phyloP scores from a whole-genome alignment of 2,888 invertebrate genomes.

The Cheilosia urbana region DNA sequence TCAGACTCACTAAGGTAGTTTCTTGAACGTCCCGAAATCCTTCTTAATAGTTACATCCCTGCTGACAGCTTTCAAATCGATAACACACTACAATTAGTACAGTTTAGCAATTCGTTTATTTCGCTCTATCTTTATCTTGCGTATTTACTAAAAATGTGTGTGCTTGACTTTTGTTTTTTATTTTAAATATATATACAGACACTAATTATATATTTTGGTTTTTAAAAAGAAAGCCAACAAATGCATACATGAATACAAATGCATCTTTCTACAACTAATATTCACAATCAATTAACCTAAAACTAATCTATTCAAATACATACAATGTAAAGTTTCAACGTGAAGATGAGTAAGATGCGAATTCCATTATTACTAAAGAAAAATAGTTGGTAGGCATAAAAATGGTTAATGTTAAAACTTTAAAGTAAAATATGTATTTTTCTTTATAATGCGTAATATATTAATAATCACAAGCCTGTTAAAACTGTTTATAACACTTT shows the following conservation, averaged over 20 bases:
- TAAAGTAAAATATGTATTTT: conserved; percentile 21
- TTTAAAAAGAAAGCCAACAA: conserved; percentile 16
- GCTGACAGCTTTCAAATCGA: neutral
- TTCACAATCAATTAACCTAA: conserved; percentile 36
- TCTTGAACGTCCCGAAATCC: no score
- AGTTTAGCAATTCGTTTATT: conserved; percentile 33
- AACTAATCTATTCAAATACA: neutral
- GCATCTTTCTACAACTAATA: conserved; percentile 1
- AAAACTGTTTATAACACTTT: conserved; percentile 64
- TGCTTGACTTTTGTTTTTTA: conserved; percentile 9
- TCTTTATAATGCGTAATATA: conserved; percentile 34
- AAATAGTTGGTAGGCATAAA: conserved; percentile 17
- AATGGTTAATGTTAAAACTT: neutral
- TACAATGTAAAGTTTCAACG: neutral
- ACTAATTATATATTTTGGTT: conserved; percentile 6
- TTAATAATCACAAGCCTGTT: conserved; percentile 77
- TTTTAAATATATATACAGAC: conserved; percentile 28
- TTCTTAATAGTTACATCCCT: no score
- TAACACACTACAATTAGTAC: neutral
- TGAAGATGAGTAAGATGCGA: conserved; percentile 11
- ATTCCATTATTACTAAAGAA: conserved; percentile 22
- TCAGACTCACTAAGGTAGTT: no score
- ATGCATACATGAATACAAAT: conserved; percentile 1
- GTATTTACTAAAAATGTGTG: conserved; percentile 1
- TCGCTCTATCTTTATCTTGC: conserved; percentile 7